Base-by-base conservation (phyloP, 2,113 vertebrate species). In the Mesoclemmys tuberculata region DNA sequence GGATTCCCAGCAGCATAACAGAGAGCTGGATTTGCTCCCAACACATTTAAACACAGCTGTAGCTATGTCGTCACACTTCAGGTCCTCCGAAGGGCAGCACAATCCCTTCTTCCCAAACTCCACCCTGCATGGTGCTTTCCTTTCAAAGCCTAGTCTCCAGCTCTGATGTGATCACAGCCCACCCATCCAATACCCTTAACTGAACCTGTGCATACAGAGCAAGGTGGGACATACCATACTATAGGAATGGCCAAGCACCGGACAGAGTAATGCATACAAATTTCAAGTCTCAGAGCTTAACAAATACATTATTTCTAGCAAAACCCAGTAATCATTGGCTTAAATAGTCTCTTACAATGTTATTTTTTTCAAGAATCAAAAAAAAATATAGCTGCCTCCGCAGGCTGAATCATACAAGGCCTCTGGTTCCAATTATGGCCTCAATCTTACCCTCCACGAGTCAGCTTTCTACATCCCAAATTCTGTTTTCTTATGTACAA, bases 261-360 rank as follows among this genome's bases (percentile, higher is more conserved):
- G 48, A 52, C 26, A 49, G 56, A 68, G 48, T 38, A 68, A 44
- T 61, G 3, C 0, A 0, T 35, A 7, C 56, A 82, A 46, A 35
- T 5, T 0, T 1, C 0, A 2, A 49, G 35, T 8, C 38, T 1
- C 24, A 75, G 79, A 85, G 9, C 44, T 8, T n/a, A 64, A 11
- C 2, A 4, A 56, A 46, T 5, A 8, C 52, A 6, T 10, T 5
- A 16, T 14, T 29, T 7, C 0, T 0, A 21, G 51, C 3, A 18
- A 49, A 26, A 1, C 1, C 13, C 29, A 1, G 2, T 4, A 51
- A 5, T 5, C 49, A 29, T 0, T 79, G 31, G 8, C 46, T 82
- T 48, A 12, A 13, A 14, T 51, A 68, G 48, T 84, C 46, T 46
- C 31, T 31, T 29, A 31, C 16, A 13, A 75, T 14, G 22, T 16